Evolutionary conservation across 2,113 vertebrate genomes (phyloP), one percentile per base, ranked within the genome.

Genomic region (Coptodon rendalli): DNA sequence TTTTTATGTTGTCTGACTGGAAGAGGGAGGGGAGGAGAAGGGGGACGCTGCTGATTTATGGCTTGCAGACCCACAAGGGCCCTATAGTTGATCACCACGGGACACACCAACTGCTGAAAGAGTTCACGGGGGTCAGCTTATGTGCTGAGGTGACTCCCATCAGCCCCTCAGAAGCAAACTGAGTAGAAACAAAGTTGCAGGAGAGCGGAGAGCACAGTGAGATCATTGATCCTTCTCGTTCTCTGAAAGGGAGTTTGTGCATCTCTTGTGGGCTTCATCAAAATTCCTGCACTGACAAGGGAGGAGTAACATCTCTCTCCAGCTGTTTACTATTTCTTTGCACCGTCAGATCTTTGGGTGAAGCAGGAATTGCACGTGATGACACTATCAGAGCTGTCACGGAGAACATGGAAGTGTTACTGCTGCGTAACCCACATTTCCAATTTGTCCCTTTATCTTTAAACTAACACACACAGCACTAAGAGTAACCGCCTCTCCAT

Each of bases 21-120:
- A 38, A 38, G 34, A 68, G 61, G 34, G 61, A 38, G 34, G 61
- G 61, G 11, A 38, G 91, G 91, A 83, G 13, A 83, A 11, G 59
- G 82, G 73, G 48, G 86, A 83, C 82, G 71, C 87, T 6, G 2
- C 86, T 90, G 85, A 93, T 94, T 93, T 94, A 90, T 5, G 4
- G 27, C 73, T 66, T 12, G 6, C 84, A 43, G 76, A 24, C 53
- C 59, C 45, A 27, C n/a, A 73, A 38, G 34, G 34, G 31, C 43
- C 50, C 57, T 90, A 85, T 48, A 84, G 53, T 81, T 83, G 82
- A 92, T 89, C 45, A 66, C 54, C 57, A 79, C 59, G 68, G 68
- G 68, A 63, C 1, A 88, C 86, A 36, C 85, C 76, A 19, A 86
- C 66, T 80, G 92, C 57, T 85, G 86, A 91, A 84, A 91, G 84